Base-by-base conservation (phyloP, 2,113 vertebrate genomes). In the Miniopterus natalensis region DNA sequence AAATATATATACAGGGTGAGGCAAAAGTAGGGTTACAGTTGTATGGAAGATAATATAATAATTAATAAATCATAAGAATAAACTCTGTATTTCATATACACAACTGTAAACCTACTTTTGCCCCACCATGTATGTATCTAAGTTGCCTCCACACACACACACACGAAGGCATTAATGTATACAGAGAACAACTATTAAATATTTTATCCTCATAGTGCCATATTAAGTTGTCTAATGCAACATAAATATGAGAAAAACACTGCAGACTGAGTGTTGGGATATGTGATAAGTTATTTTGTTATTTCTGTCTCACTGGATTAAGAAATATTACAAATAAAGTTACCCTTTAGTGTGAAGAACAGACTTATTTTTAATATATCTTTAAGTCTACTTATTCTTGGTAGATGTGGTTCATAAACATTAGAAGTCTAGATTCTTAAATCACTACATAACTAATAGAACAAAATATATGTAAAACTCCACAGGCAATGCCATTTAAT, bases 291-390 rank as follows among this genome's bases (percentile, higher is more conserved):
- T 36, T 71, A 29, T 61, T 88, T 87, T 94, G n/a, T 70, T 84
- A 93, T 11, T 96, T 88, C 55, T 89, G 31, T 61, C 17, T 87
- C 51, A 92, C 3, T 49, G 36, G 20, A 80, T 59, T 53, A 93
- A 93, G 53, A 83, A 31, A 51, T 51, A 63, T 4, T 65, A 94
- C 25, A 90, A 95, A 71, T n/a, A 84, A 94, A 78, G 70, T 25
- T 87, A 63, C 31, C 88, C 55, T 75, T 84, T 77, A 92, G 12
- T 78, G 25, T 71, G 14, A 95, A n/a, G 12, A 85, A 89, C 1
- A 53, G 51, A 55, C 17, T 66, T 0, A 63, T 75, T 86, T 92
- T 78, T 59, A 75, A 74, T 45, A 3, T 84, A 70, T 40, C 36
- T 90, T 53, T 36, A 94, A 59, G 12, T 47, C 13, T 8, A 93